Percentiles rank a stretch among this genome's conserved stretches.
These are phyloP conservation scores for Acanthosepion esculentum DNA, from an alignment of 2,888 invertebrate species.

Conservation along the genomic window DNA sequence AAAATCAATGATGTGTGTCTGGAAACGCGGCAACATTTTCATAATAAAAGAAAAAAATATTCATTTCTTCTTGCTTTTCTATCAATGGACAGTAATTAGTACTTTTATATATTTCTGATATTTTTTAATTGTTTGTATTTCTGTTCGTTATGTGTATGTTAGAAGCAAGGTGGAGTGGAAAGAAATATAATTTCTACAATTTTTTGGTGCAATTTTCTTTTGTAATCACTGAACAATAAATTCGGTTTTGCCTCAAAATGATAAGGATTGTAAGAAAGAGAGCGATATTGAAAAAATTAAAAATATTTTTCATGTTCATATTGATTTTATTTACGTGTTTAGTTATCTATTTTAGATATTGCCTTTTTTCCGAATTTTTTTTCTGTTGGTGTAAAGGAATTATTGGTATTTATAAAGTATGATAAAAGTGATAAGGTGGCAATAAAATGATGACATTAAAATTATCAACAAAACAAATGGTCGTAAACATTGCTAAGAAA, in stretches of 20 bases:
- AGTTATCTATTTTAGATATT: neutral
- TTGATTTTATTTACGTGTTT: conserved; percentile 21
- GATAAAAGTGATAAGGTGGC: too few species aligned
- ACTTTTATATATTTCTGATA: neutral
- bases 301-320: neutral
- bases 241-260: neutral
- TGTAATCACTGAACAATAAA: neutral
- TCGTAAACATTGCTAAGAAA: too few species aligned
- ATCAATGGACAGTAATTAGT: conserved; percentile 33
- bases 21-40: neutral
- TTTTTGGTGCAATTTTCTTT: neutral
- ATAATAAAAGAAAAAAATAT: neutral
- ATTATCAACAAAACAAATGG: too few species aligned
- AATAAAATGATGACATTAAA: too few species aligned
- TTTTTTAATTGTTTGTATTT: neutral
- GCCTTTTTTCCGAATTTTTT: too few species aligned
- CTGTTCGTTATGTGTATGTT: neutral
- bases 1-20: conserved; percentile 33
- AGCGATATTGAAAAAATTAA: neutral
- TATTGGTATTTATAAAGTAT: too few species aligned
- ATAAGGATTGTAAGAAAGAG: neutral
- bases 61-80: neutral
- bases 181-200: neutral
- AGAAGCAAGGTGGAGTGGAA: neutral
- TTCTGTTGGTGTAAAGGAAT: too few species aligned